These are phyloP conservation scores for Peromyscus californicus DNA, from an alignment of 2,113 vertebrate species.

Conservation along the genomic window DNA sequence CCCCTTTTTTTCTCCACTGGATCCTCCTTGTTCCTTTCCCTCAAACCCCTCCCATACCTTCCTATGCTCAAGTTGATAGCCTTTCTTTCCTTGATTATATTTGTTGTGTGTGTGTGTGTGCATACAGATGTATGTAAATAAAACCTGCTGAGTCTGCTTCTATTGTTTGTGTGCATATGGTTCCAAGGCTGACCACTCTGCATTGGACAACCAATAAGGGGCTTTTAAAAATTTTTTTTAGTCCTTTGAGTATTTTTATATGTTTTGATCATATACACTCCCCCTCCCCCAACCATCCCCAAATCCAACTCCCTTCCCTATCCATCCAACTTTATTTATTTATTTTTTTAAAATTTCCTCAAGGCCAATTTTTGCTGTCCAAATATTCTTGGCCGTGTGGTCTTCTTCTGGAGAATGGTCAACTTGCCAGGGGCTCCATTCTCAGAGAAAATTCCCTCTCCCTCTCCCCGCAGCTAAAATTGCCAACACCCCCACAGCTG, in stretches of 20 bases:
- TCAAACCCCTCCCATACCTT: background rate
- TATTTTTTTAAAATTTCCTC: background rate
- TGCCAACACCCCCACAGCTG: background rate
- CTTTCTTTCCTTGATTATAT: background rate
- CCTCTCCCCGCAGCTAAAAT: background rate
- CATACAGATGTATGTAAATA: background rate
- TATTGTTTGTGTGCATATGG: background rate
- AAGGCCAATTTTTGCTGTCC: background rate
- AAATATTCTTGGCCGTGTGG: background rate
- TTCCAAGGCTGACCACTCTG: background rate
- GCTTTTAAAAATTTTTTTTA: background rate
- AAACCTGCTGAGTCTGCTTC: background rate
- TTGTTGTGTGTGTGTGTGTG: background rate
- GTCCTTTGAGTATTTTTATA: background rate
- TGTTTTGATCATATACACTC: background rate
- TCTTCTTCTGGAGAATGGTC: background rate
- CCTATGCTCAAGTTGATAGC: background rate
- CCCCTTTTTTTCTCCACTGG: rapidly evolving
- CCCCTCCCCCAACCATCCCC: background rate
- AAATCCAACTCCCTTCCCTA: background rate
- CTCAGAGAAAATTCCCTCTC: background rate
- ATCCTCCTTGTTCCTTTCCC: background rate
- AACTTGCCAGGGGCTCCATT: background rate
- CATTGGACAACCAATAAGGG: background rate
- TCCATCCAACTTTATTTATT: background rate